These are phyloP conservation scores for Enteromius paludinosus DNA, from an alignment of 2,797 vertebrate species.

Conservation along the genomic window DNA sequence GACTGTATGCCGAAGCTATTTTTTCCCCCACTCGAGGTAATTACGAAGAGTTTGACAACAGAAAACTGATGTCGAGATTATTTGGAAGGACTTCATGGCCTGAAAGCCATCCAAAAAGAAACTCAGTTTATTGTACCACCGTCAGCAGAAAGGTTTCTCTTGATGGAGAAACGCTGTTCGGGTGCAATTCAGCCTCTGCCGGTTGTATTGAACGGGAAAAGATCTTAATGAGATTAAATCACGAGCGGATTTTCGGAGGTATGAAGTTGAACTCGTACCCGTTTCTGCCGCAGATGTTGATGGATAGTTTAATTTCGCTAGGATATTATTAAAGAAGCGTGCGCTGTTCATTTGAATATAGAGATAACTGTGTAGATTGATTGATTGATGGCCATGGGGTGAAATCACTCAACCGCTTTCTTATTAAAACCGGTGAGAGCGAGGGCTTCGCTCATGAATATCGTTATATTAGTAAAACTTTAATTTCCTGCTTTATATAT, in stretches of 20 bases:
- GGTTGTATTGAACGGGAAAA: slow-evolving; percentile 28
- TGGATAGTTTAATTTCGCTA: slow-evolving; percentile 53
- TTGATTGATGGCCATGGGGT: slow-evolving; percentile 77
- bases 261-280: slow-evolving; percentile 1
- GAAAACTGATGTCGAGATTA: slow-evolving; percentile 23
- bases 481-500: slow-evolving; percentile 84
- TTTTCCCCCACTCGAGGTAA: background rate
- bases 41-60: slow-evolving; percentile 21
- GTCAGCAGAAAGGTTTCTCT: slow-evolving; percentile 29
- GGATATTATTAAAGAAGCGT: slow-evolving; percentile 66
- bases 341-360: slow-evolving; percentile 63
- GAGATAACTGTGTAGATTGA: slow-evolving; percentile 71
- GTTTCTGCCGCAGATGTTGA: slow-evolving; percentile 40
- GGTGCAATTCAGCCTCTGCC: slow-evolving; percentile 32
- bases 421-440: slow-evolving; percentile 78
- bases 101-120: slow-evolving; percentile 27
- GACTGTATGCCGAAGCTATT: background rate
- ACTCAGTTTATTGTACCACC: background rate
- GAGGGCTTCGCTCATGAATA: slow-evolving; percentile 78
- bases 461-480: slow-evolving; percentile 78
- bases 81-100: slow-evolving; percentile 16
- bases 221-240: slow-evolving; percentile 34
- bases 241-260: slow-evolving; percentile 22
- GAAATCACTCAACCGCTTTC: slow-evolving; percentile 70
- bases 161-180: slow-evolving; percentile 24